These are phyloP conservation scores for Xenopus tropicalis DNA, from an alignment of 2,113 vertebrate species.

Conservation along the genomic window UCB_Xtro_10.0 CM004448.2:31444501-31445000, in stretches of 20 bases:
- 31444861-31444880: too few species aligned
- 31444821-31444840: too few species aligned
- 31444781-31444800: slow-evolving; percentile 57
- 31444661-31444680: too few species aligned
- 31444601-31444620: slow-evolving; percentile 41
- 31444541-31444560: slow-evolving; percentile 82
- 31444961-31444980: too few species aligned
- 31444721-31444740: slow-evolving; percentile 80
- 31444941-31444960: too few species aligned
- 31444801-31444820: neutral
- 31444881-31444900: too few species aligned
- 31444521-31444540: slow-evolving; percentile 65
- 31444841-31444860: too few species aligned
- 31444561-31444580: slow-evolving; percentile 61
- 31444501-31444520: slow-evolving; percentile 68
- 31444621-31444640: too few species aligned
- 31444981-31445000: too few species aligned
- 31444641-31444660: neutral
- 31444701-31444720: slow-evolving; percentile 75
- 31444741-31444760: slow-evolving; percentile 64
- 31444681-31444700: slow-evolving; percentile 73
- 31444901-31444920: too few species aligned
- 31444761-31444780: slow-evolving; percentile 57
- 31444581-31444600: slow-evolving; percentile 19
- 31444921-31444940: too few species aligned